Base-by-base conservation (phyloP, 2,888 invertebrate species). In the Rhingia rostrata region DNA sequence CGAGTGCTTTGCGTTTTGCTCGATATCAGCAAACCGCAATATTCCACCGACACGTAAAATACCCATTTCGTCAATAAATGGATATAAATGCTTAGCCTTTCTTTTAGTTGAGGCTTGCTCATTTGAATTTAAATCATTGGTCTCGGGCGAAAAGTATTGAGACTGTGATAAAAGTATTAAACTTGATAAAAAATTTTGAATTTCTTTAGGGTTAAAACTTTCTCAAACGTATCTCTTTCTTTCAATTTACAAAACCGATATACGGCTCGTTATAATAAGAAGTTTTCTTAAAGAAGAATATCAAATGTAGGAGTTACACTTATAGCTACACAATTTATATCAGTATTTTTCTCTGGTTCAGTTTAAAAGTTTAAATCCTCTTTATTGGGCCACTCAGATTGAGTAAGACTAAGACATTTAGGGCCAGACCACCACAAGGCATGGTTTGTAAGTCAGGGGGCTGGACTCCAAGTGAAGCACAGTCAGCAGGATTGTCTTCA, bases 341-440 rank as follows among this genome's bases (percentile, higher is more conserved):
- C n/a, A 4, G 32, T 7, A 7, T 58, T 60, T 51, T 60, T 7
- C 35, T 60, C 39, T 1, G 60, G 33, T 5, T 70, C 33, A 7
- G 70, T 60, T 60, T 70, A 32, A 60, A 4, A 12, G 3, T 37
- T 12, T 0, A 32, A 14, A 10, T 4, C 4, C 3, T 58, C 4
- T 39, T 49, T 9, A 9, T 30, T 22, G 6, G 56, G 58, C 58
- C 56, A 58, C 37, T 69, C 33, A 12, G 12, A 45, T 12, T 33
- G 30, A n/a, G 45, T 7, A 33, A 9, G 45, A 14, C 33, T 37
- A 41, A 81, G 43, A 41, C 58, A 83, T 6, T 12, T n/a, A 9
- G 87, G 88, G 4, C 87, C 87, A 5, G 56, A 61, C 85, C 87
- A 87, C 87, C 87, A 87, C 4, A 87, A 56, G 6, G 56, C 45